Evolutionary conservation across 37 sponge, comb jelly and placozoan species (phyloP).

Genomic region (Crambe crambe): DNA sequence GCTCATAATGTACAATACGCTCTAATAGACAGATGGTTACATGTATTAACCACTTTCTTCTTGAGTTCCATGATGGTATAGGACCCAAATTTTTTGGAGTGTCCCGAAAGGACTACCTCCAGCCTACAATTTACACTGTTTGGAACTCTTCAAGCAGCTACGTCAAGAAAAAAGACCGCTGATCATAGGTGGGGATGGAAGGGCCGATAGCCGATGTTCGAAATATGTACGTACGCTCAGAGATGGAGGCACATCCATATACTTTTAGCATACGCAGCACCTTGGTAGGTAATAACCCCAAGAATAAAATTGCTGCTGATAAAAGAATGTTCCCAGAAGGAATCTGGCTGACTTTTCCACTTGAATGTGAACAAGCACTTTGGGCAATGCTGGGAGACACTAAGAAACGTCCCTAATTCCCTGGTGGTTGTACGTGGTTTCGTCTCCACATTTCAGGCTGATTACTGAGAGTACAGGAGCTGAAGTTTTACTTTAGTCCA

Average conservation of each 20-base stretch:
- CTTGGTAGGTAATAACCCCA: conserved; percentile 48
- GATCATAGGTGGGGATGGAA: conserved; percentile 34
- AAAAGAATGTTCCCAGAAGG: conserved; percentile 61
- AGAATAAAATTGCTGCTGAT: too few species aligned
- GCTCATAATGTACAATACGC: too few species aligned
- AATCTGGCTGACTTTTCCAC: conserved; percentile 62
- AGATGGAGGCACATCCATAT: conserved; percentile 21
- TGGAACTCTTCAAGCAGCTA: too few species aligned
- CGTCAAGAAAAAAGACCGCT: too few species aligned
- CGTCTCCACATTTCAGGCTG: conserved; percentile 8
- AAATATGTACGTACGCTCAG: too few species aligned
- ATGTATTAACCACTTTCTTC: not conserved
- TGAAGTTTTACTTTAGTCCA: too few species aligned
- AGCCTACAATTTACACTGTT: conserved; percentile 31
- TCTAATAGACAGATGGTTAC: too few species aligned
- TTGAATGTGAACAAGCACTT: not conserved
- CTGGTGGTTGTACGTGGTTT: conserved; percentile 2
- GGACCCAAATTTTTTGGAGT: conserved; percentile 50
- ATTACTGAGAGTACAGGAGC: too few species aligned
- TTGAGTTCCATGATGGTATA: conserved; percentile 25
- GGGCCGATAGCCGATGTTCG: conserved; percentile 36
- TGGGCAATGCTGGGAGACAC: conserved; percentile 9
- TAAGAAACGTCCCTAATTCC: conserved; percentile 37
- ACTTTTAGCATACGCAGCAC: conserved; percentile 29
- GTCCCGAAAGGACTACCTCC: conserved; percentile 59